phyloP scores from a whole-genome alignment of 2,888 invertebrate genomes.

The Drepanosiphum platanoidis region DNA sequence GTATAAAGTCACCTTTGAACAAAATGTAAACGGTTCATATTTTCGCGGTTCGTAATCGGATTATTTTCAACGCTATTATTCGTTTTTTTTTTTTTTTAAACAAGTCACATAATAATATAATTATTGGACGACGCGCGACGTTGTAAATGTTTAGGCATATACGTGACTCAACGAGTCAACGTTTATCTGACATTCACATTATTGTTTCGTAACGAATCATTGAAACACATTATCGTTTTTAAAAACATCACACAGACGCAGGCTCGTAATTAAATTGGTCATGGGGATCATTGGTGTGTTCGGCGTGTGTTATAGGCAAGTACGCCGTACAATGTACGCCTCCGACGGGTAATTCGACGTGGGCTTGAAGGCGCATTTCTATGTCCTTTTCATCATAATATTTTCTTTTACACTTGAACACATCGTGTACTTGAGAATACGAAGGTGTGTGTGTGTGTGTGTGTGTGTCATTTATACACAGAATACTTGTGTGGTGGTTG shows the following conservation, averaged over 20 bases:
- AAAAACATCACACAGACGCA: conserved; percentile 58
- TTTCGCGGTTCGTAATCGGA: neutral
- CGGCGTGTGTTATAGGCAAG: neutral
- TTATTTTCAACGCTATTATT: neutral
- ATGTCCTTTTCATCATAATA: conserved; percentile 43
- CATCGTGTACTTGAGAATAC: neutral
- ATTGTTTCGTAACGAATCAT: conserved; percentile 37
- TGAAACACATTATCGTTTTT: conserved; percentile 48
- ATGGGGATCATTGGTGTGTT: conserved; percentile 53
- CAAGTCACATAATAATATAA: neutral
- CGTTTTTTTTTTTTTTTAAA: too few species aligned
- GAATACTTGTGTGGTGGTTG: neutral
- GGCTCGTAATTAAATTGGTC: conserved; percentile 61
- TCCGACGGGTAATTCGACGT: conserved; percentile 58
- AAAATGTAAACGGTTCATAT: neutral
- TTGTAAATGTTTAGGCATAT: conserved; percentile 27
- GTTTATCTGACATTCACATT: neutral
- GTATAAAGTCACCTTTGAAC: neutral
- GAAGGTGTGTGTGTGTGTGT: neutral
- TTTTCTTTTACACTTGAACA: conserved; percentile 39
- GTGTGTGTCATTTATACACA: conserved; percentile 44
- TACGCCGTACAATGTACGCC: neutral
- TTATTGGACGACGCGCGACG: conserved; percentile 1
- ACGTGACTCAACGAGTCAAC: conserved; percentile 38
- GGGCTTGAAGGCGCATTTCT: conserved; percentile 57